Conservation (phyloP, 2,113 vertebrate species). For the Cephalopterus ornatus region DNA sequence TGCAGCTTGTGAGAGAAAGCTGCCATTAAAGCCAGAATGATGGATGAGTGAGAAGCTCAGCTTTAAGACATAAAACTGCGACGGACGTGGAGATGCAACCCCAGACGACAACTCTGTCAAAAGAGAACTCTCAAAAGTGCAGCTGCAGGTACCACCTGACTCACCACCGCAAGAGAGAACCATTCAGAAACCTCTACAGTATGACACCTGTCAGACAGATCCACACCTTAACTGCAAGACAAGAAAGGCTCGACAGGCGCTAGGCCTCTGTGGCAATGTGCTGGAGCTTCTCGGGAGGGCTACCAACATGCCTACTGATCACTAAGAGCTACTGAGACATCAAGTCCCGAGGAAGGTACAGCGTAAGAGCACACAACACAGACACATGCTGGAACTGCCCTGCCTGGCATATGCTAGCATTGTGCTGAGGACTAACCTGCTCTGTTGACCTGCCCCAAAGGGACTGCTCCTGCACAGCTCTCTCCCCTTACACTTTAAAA, state of each 20-base stretch:
- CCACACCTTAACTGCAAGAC: neutral
- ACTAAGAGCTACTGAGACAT: neutral
- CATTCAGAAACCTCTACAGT: neutral
- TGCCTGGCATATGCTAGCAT: neutral
- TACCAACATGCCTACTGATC: neutral
- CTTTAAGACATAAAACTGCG: neutral
- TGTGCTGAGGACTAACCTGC: rapidly evolving
- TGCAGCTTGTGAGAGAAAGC: neutral
- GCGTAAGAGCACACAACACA: neutral
- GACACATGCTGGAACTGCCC: neutral
- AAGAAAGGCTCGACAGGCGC: neutral
- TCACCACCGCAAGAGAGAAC: neutral
- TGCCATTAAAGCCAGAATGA: neutral
- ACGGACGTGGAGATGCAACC: neutral
- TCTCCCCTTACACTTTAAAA: neutral
- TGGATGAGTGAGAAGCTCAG: neutral
- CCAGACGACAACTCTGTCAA: neutral
- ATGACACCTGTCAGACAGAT: neutral
- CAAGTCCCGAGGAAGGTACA: neutral
- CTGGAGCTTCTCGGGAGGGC: neutral
- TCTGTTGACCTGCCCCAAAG: neutral
- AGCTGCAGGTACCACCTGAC: neutral
- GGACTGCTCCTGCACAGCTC: neutral
- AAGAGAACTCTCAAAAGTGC: neutral
- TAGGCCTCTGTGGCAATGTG: neutral